These are phyloP conservation scores for Drosophila suzukii DNA, from an alignment of 1,140 invertebrate species.

Conservation along the genomic window DNA sequence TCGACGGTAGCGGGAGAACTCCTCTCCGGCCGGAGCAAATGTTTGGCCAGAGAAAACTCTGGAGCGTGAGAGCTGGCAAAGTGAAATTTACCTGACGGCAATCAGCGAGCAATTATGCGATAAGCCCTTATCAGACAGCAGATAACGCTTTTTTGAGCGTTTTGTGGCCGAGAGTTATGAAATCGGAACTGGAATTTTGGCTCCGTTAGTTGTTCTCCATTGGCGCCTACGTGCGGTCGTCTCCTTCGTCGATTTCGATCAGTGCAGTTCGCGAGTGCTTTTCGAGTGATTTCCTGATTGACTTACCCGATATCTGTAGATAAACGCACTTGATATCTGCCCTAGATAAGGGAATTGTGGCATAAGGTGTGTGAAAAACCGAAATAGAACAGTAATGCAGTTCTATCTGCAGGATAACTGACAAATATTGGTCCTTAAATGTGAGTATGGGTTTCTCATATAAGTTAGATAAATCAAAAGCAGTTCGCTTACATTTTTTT, in stretches of 20 bases:
- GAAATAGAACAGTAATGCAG: background rate
- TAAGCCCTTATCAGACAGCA: constrained; percentile 68
- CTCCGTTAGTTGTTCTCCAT: constrained; percentile 62
- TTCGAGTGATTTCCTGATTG: constrained; percentile 43
- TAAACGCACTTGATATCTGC: constrained; percentile 31
- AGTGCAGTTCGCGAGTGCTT: constrained; percentile 24
- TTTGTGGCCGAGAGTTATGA: constrained; percentile 56
- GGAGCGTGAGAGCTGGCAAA: constrained; percentile 8
- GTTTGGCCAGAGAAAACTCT: constrained; percentile 38
- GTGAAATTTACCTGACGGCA: constrained; percentile 61
- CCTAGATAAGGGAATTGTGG: constrained; percentile 20
- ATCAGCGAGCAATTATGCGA: constrained; percentile 75
- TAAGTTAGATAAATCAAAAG: background rate
- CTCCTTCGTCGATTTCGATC: constrained; percentile 16
- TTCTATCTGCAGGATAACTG: background rate
- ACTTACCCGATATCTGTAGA: constrained; percentile 24
- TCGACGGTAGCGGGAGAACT: constrained; percentile 22
- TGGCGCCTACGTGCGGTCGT: constrained; percentile 66
- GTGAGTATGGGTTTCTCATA: constrained; percentile 6
- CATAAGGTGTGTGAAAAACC: constrained; percentile 38
- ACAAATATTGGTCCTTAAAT: background rate
- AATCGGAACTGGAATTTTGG: constrained; percentile 53
- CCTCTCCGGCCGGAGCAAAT: constrained; percentile 23
- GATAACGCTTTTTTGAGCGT: constrained; percentile 47
- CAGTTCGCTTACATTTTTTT: no score